phyloP scores from a whole-genome alignment of 2,797 vertebrate genomes.

The Atherinosoma microstoma region DNA sequence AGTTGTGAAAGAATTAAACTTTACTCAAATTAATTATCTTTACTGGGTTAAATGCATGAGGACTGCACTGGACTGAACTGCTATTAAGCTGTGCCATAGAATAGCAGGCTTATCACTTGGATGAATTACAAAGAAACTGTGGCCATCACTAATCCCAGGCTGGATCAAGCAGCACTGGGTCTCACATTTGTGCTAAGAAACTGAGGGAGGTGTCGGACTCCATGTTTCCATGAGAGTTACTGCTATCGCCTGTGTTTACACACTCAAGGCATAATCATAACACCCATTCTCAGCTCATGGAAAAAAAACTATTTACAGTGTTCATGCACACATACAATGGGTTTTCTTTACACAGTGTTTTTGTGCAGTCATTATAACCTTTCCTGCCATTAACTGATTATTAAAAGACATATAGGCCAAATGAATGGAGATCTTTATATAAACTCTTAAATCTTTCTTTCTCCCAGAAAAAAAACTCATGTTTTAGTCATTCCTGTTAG shows the following conservation, averaged over 20 bases:
- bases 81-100: constrained; percentile 44
- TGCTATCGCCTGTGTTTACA: constrained; percentile 22
- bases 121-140: constrained; percentile 52
- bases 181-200: constrained; percentile 74
- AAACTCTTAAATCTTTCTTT: constrained; percentile 8
- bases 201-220: constrained; percentile 52
- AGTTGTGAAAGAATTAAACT: constrained; percentile 47
- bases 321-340: constrained; percentile 15
- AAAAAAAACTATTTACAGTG: constrained; percentile 30
- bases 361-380: constrained; percentile 30
- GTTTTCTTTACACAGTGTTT: constrained; percentile 19
- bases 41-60: constrained; percentile 48
- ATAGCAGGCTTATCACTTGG: constrained; percentile 46
- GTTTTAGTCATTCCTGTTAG: constrained; percentile 12
- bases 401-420: constrained; percentile 20
- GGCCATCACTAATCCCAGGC: constrained; percentile 66
- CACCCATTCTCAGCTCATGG: constrained; percentile 20
- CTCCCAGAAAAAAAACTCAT: neutral
- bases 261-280: constrained; percentile 27
- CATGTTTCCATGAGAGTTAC: constrained; percentile 50
- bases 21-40: constrained; percentile 38
- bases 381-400: constrained; percentile 33
- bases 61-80: constrained; percentile 21
- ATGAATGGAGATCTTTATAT: constrained; percentile 40
- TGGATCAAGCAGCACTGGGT: constrained; percentile 60